Evolutionary conservation across 1,140 invertebrate genomes (phyloP).

Genomic region (Lepidurus packardi): DNA sequence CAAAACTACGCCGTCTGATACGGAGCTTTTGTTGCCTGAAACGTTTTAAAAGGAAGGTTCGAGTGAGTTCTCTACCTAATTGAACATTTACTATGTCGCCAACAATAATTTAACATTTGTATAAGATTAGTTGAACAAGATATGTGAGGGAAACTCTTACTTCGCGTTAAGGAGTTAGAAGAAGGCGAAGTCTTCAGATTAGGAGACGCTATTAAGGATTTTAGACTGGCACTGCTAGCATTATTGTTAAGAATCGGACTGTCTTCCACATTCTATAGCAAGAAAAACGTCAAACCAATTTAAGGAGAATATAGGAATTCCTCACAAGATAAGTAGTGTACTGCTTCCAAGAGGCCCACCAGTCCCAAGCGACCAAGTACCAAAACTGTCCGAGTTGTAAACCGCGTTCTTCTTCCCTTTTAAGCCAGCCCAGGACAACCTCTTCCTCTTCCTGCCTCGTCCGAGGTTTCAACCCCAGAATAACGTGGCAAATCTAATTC

Average conservation of each 20-base stretch:
- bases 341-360: conserved; percentile 73
- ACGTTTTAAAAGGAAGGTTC: neutral
- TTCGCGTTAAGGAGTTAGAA: conserved; percentile 9
- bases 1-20: neutral
- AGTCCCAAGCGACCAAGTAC: conserved; percentile 74
- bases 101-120: no score
- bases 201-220: neutral
- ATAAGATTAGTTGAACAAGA: no score
- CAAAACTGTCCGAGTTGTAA: conserved; percentile 73
- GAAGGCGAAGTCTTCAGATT: neutral
- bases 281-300: neutral
- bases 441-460: conserved; percentile 71
- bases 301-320: neutral
- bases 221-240: neutral
- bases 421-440: conserved; percentile 71
- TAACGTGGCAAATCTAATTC: conserved; percentile 72
- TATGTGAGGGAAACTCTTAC: neutral
- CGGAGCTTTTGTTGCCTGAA: neutral
- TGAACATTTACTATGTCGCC: no score
- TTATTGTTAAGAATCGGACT: neutral
- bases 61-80: no score
- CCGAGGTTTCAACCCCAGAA: conserved; percentile 74
- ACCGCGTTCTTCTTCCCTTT: conserved; percentile 64
- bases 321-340: conserved; percentile 53
- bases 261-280: neutral